phyloP scores from a whole-genome alignment of 2,113 vertebrate genomes.

The Chamaetylas fuelleborni region DNA sequence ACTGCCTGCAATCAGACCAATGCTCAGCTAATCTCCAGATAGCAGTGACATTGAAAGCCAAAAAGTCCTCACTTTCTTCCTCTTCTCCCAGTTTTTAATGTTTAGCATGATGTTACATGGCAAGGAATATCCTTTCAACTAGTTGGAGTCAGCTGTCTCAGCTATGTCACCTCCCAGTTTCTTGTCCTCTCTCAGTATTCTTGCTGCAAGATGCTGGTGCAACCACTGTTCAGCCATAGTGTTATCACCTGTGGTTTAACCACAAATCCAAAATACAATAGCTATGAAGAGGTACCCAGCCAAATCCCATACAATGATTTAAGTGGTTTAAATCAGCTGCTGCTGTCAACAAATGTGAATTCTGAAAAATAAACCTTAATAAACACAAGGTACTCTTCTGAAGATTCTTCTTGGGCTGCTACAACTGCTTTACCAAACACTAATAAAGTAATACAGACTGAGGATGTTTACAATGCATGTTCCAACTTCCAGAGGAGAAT shows the following conservation, averaged over 20 bases:
- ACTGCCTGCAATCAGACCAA: background rate
- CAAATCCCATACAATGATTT: background rate
- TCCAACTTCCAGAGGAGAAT: background rate
- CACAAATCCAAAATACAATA: background rate
- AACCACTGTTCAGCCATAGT: background rate
- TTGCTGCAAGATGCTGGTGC: background rate
- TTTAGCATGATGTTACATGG: background rate
- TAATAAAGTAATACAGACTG: background rate
- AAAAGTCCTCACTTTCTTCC: background rate
- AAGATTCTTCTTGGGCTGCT: background rate
- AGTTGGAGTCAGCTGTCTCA: background rate
- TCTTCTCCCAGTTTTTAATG: background rate
- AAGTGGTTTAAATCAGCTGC: background rate
- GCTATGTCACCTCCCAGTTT: background rate
- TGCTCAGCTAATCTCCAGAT: background rate
- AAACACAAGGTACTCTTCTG: background rate
- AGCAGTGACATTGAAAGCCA: background rate
- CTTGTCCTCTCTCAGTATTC: background rate
- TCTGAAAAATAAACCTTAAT: background rate
- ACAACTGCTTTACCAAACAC: background rate
- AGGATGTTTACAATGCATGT: background rate
- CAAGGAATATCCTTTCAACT: background rate
- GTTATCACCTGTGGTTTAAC: background rate
- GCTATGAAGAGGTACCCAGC: background rate
- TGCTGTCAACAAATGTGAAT: background rate